Evolutionary conservation across 2,888 invertebrate species (phyloP).

Genomic region (Philopedon plagiatum): DNA sequence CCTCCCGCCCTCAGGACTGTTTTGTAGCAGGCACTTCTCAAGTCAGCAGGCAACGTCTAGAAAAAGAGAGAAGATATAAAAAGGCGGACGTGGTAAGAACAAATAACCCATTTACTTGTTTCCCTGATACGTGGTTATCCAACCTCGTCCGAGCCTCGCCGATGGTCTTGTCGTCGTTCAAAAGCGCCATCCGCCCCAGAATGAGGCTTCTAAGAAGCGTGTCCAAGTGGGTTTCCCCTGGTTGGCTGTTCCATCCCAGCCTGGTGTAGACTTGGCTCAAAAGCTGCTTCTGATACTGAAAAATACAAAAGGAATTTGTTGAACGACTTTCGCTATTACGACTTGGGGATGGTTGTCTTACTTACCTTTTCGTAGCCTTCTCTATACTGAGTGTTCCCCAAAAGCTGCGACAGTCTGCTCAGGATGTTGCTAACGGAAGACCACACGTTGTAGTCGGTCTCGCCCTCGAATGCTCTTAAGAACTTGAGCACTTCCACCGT

Average conservation of each 20-base stretch:
- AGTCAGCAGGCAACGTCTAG: constrained; percentile 76
- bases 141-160: constrained; percentile 78
- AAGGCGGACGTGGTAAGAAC: background rate
- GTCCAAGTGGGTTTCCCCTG: constrained; percentile 88
- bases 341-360: too few relatives aligned
- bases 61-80: background rate
- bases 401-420: constrained; percentile 80
- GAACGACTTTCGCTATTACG: background rate
- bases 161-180: constrained; percentile 84
- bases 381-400: constrained; percentile 85
- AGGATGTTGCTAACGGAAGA: constrained; percentile 85
- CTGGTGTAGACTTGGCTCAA: constrained; percentile 80
- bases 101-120: constrained; percentile 65
- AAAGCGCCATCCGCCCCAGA: constrained; percentile 84
- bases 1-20: constrained; percentile 84
- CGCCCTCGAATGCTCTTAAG: constrained; percentile 87
- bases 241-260: constrained; percentile 87
- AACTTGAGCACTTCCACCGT: constrained; percentile 87
- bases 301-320: constrained; percentile 25
- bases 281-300: constrained; percentile 79
- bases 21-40: constrained; percentile 90
- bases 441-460: constrained; percentile 96
- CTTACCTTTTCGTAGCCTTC: constrained; percentile 75
- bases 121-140: constrained; percentile 78
- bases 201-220: constrained; percentile 89